A percentile compares a stretch with the other conserved stretches of the same genome.
These are phyloP conservation scores for Tauraco hartlaubi DNA, from an alignment of 2,797 vertebrate genomes.

Conservation along the genomic window DNA sequence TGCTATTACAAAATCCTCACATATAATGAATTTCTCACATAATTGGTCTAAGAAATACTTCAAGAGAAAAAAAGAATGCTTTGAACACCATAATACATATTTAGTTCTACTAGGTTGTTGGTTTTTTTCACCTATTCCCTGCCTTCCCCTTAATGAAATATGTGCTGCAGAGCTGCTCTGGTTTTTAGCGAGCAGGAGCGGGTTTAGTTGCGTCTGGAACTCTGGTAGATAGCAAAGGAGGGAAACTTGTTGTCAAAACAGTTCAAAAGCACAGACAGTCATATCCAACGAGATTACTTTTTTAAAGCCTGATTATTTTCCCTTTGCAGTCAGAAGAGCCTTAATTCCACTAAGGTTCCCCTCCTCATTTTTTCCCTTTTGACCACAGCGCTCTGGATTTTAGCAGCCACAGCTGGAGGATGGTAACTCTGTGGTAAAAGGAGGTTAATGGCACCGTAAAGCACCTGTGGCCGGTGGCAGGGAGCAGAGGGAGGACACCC, in stretches of 20 bases:
- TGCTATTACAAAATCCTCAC: constrained; percentile 69
- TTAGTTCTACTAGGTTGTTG: neutral
- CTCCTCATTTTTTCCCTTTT: constrained; percentile 32
- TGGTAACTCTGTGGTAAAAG: neutral
- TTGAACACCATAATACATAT: constrained; percentile 21
- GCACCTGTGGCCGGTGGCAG: accelerated
- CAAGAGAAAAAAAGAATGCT: constrained; percentile 9
- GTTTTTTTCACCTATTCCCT: neutral
- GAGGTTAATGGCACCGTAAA: neutral
- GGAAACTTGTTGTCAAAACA: neutral
- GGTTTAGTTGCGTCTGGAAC: neutral
- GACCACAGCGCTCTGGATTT: neutral
- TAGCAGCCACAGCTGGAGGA: neutral
- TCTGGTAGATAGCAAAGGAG: neutral
- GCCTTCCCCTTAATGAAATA: neutral
- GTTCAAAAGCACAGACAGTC: constrained; percentile 5
- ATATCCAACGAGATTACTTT: neutral
- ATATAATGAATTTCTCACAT: constrained; percentile 71
- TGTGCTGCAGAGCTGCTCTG: neutral
- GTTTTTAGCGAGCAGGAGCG: neutral
- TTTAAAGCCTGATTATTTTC: neutral
- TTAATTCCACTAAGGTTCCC: neutral
- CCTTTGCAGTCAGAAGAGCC: neutral
- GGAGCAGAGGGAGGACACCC: neutral
- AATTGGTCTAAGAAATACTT: constrained; percentile 66